phyloP scores from a whole-genome alignment of 92 coral and sea anemone species.

The Actinostola sp. region DNA sequence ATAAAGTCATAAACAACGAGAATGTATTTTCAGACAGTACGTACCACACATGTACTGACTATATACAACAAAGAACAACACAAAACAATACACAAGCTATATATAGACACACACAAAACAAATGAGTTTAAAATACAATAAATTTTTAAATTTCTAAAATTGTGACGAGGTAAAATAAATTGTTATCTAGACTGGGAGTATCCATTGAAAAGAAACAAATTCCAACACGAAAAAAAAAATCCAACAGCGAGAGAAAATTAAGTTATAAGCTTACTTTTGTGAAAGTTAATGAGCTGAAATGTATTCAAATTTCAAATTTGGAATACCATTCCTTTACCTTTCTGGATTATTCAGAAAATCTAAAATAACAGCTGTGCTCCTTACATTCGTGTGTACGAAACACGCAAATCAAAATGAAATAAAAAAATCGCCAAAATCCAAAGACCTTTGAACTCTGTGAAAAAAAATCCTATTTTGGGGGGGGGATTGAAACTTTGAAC shows the following conservation, averaged over 20 bases:
- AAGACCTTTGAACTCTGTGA: conserved; percentile 24
- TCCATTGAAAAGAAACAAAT: neutral
- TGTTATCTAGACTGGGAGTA: neutral
- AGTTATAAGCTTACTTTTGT: too few species aligned
- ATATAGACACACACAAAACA: neutral
- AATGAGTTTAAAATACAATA: neutral
- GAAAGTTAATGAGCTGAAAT: too few species aligned
- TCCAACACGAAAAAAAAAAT: too few species aligned
- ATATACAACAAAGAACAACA: too few species aligned
- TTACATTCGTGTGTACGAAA: neutral
- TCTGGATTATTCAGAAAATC: conserved; percentile 9
- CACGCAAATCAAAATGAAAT: neutral
- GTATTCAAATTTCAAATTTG: conserved; percentile 5
- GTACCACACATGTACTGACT: too few species aligned
- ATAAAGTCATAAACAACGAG: too few species aligned
- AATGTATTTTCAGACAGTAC: too few species aligned
- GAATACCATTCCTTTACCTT: neutral
- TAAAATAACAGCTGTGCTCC: neutral
- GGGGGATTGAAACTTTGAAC: conserved; percentile 2
- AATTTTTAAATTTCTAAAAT: conserved; percentile 7
- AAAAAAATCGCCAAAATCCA: neutral
- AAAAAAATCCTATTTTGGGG: neutral
- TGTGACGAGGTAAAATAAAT: neutral
- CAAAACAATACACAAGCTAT: neutral
- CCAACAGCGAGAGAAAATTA: too few species aligned